These are phyloP conservation scores for Elephantulus edwardii DNA, from an alignment of 2,113 vertebrate genomes.

Conservation along the genomic window DNA sequence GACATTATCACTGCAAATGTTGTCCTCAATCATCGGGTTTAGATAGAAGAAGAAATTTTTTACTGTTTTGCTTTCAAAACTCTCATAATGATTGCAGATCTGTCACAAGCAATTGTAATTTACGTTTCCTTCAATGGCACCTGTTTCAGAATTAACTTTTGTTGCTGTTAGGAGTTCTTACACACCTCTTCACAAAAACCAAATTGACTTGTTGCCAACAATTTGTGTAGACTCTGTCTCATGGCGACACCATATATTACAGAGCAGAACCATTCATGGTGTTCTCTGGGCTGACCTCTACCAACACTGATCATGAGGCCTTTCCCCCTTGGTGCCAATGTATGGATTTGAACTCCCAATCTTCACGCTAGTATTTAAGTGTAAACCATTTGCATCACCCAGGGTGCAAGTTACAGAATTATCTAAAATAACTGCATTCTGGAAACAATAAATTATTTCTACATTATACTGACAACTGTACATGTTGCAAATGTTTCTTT, in stretches of 20 bases:
- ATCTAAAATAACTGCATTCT: conserved; percentile 1
- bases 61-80: conserved; percentile 51
- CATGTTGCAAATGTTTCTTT: neutral
- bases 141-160: conserved; percentile 42
- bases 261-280: neutral
- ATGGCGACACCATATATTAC: neutral
- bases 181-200: neutral
- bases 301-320: neutral
- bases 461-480: neutral
- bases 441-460: conserved; percentile 12
- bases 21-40: neutral
- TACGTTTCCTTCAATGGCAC: conserved; percentile 21
- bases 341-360: too few relatives aligned
- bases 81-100: neutral
- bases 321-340: too few relatives aligned
- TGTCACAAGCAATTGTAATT: conserved; percentile 23
- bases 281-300: neutral
- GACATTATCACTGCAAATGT: neutral
- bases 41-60: neutral
- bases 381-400: too few relatives aligned
- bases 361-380: too few relatives aligned
- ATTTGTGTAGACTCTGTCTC: neutral
- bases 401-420: neutral
- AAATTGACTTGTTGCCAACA: neutral
- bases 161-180: neutral